Base-by-base conservation (phyloP, 2,113 vertebrate species). In the Gavia stellata region DNA sequence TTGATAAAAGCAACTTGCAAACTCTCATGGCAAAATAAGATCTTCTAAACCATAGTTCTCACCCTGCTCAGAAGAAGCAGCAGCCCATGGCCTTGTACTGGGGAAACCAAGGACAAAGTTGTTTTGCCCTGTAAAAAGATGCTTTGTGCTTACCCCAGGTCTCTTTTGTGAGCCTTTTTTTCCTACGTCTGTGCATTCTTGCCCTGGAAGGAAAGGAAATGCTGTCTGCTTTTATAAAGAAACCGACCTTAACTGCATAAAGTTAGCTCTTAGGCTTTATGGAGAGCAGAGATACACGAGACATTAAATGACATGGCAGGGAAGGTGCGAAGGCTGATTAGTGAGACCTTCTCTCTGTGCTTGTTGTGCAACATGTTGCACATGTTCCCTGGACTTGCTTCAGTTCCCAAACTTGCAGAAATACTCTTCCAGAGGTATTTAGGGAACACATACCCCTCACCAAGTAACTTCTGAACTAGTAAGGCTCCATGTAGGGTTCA, bases 201-300 rank as follows among this genome's bases (percentile, higher is more conserved):
- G 8, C 18, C 31, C 42, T 74, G 31, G 42, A 90, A 80, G 55
- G 52, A 94, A 88, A 91, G 47, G 73, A 94, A 93, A 75, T 45
- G 25, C 14, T 92, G 40, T 42, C 66, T 84, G 52, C 58, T 90
- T 88, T 91, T 66, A 38, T n/a, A 59, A 84, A 87, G 56, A 89
- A 86, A 56, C 18, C 0, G 0, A 78, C 3, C 17, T 82, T 55
- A 70, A 56, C 33, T 12, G 7, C 45, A 31, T 55, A 50, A 83
- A 93, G 38, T 40, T 45, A 38, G 18, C 18, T 70, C n/a, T 70
- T 47, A 1, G 3, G 17, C 75, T 86, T 84, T 61, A 59, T 4
- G 40, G 50, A 78, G 33, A 62, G 28, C 44, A 56, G 52, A 91
- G 81, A 49, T 26, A 65, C 2, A 53, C 4, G 10, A 74, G 24